phyloP scores from a whole-genome alignment of 2,113 vertebrate species.

The Propithecus coquereli region DNA sequence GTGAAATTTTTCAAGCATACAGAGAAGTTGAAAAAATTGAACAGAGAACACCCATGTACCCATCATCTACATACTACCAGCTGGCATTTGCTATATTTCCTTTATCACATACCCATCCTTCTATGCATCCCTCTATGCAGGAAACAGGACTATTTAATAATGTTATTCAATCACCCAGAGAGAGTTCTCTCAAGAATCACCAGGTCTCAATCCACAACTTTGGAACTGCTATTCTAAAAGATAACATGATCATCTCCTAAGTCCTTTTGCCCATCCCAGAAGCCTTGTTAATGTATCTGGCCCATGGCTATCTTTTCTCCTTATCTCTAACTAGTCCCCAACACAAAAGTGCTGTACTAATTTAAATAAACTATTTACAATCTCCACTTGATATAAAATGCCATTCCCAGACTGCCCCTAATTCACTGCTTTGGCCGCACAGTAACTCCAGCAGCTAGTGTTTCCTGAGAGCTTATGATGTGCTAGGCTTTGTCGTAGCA shows the following conservation, averaged over 20 bases:
- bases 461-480: not conserved
- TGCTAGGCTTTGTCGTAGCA: not conserved
- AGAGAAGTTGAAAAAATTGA: not conserved
- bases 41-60: not conserved
- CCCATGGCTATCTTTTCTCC: not conserved
- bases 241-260: not conserved
- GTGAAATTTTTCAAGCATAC: not conserved
- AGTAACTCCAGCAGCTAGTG: not conserved
- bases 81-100: not conserved
- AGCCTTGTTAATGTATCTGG: not conserved
- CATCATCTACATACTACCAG: not conserved
- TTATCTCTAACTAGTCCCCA: not conserved
- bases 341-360: not conserved
- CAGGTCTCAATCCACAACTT: not conserved
- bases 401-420: too few relatives aligned
- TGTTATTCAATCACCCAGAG: not conserved
- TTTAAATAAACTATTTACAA: not conserved
- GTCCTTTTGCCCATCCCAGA: not conserved
- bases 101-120: not conserved
- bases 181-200: not conserved
- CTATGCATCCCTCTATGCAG: not conserved
- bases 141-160: not conserved
- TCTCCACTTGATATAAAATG: not conserved
- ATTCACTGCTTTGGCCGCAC: not conserved
- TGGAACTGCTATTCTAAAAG: not conserved